Base-by-base conservation (phyloP, 2,113 vertebrate species). In the Hippoglossus stenolepis region DNA sequence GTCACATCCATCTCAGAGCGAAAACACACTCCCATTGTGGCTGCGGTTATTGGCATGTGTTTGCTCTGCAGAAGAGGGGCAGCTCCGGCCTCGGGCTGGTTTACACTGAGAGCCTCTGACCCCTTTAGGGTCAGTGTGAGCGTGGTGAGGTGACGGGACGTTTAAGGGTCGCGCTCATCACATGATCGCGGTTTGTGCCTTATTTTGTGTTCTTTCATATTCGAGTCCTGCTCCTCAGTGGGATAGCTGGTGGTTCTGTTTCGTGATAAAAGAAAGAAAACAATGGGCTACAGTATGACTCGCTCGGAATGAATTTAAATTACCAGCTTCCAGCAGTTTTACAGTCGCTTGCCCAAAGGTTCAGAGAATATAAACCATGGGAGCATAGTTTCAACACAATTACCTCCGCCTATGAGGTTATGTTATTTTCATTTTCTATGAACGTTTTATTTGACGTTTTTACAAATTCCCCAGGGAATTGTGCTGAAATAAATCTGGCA, bases 1-100 rank as follows among this genome's bases (percentile, higher is more conserved):
- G 69, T 73, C 61, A 23, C 84, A 58, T 63, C 43, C 65, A 14
- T 74, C 75, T 64, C 58, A 1, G 24, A 63, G 49, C 56, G 14
- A 65, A 53, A 75, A 83, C 80, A 84, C 65, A 11, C 70, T 63
- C 43, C 59, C 14, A 75, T 83, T 87, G 80, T 75, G 13, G 20
- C 43, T 6, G 31, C 11, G 71, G 60, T 79, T 73, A 77, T 62
- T 45, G 57, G 31, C 40, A 15, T 63, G 70, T 75, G 56, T 62
- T 79, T 61, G 69, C 66, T 73, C 59, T 82, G 24, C 47, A 24
- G 70, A 28, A 62, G 65, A 40, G 65, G 45, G 23, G 38, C 73
- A 66, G 45, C 38, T 35, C 5, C 62, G 12, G 75, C 79, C 77
- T 56, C 0, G 1, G 70, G 72, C 57, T 5, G 43, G 47, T 56